phyloP scores from a whole-genome alignment of 2,797 vertebrate genomes.

The Lutra lutra region DNA sequence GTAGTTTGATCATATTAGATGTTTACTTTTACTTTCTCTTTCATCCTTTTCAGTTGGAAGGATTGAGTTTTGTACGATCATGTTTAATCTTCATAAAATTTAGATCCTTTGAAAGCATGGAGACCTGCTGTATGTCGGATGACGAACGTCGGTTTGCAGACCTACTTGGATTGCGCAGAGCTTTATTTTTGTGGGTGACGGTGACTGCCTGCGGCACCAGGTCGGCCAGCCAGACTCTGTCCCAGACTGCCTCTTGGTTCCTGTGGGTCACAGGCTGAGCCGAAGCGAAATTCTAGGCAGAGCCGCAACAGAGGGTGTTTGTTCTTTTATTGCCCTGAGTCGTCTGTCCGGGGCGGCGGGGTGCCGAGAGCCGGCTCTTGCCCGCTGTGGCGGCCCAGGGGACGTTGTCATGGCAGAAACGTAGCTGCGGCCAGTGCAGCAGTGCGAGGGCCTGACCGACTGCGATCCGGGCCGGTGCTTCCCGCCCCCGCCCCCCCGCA shows the following conservation, averaged over 20 bases:
- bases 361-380: no score
- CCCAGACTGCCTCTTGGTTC: not conserved
- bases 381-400: no score
- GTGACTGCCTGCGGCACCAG: accelerated
- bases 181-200: not conserved
- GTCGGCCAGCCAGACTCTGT: not conserved
- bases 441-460: no score
- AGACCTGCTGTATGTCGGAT: not conserved
- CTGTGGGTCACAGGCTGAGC: not conserved
- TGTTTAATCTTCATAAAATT: conserved; percentile 22
- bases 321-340: not conserved
- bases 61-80: not conserved
- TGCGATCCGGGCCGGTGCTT: no score
- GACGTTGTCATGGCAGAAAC: no score
- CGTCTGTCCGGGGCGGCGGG: no score
- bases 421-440: no score
- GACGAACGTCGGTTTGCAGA: not conserved
- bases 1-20: not conserved
- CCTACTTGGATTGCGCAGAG: not conserved
- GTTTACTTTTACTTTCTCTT: conserved; percentile 1
- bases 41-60: not conserved
- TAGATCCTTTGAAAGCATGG: not conserved
- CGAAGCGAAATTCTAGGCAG: not conserved
- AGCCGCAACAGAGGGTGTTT: not conserved
- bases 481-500: no score